Percentiles rank a stretch among this genome's conserved stretches.
phyloP scores from a whole-genome alignment of 1,140 invertebrate species.

The Lucilia cuprina region DNA sequence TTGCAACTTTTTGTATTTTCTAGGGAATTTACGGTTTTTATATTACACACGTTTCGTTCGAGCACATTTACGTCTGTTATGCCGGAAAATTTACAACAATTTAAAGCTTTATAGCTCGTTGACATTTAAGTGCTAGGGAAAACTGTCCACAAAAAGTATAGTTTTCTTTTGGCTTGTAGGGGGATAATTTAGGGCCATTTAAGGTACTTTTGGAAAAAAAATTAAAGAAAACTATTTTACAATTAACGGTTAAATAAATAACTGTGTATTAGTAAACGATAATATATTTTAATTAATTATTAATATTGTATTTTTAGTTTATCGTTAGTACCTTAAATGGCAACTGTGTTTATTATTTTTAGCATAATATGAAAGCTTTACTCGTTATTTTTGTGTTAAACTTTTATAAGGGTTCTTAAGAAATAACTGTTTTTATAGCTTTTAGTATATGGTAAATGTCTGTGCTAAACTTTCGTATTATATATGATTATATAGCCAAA shows the following conservation, averaged over 20 bases:
- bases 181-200: background rate
- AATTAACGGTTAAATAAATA: too few relatives aligned
- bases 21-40: background rate
- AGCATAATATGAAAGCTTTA: background rate
- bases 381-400: background rate
- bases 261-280: too few relatives aligned
- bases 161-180: background rate
- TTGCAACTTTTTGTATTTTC: background rate
- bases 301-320: background rate
- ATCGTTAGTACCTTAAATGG: background rate
- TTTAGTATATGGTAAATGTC: background rate
- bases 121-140: background rate
- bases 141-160: background rate
- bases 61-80: constrained; percentile 52
- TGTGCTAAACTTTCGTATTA: background rate
- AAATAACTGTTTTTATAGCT: background rate
- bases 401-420: background rate
- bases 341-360: background rate
- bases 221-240: background rate
- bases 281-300: background rate
- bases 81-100: constrained; percentile 62
- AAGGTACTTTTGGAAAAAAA: background rate
- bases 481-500: background rate
- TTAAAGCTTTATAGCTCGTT: constrained; percentile 50
- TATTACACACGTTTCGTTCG: background rate